Evolutionary conservation across 1,140 invertebrate species (phyloP), one percentile per base, ranked within the genome.

Genomic region (Pseudachorutes palmiensis): DNA sequence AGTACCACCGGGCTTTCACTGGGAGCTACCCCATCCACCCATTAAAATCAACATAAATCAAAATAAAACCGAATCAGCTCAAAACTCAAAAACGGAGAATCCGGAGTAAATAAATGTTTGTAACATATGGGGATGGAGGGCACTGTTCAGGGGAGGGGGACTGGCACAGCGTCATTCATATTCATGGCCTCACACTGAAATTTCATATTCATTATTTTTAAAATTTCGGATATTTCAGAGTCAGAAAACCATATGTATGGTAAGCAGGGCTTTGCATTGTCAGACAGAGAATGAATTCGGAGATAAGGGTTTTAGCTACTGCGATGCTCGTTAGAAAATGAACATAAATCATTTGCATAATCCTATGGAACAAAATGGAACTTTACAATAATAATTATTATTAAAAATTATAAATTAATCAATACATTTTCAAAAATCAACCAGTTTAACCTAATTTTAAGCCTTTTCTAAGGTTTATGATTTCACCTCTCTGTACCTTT

Each of bases 31-130:
- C 51, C 5, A 19, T 55, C 24, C 24, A 14, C 51, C 51, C 51
- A 55, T 55, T 55, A 55, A 55, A 55, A 55, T 55, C 51, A 55
- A 9, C 51, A 55, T 55, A 55, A 55, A 55, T 55, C 51, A 55
- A 55, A 12, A 55, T 16, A 22, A 55, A 55, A 5, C 5, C 9
- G 24, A 26, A 24, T 41, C 19, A 9, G 5, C 5, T 55, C 5
- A 16, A 55, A 55, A 55, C 24, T 55, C 51, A 55, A 55, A 55
- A 55, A 55, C 3, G 24, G 5, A 55, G 24, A 55, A 55, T 24
- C 24, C 12, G 24, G 24, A 24, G 51, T 14, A 22, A 45, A 45
- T 9, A 45, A 19, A 45, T 12, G 9, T 45, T 19, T 45, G 24
- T 55, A 55, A 24, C 51, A 55, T 55, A 55, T 55, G 51, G 12